Evolutionary conservation across 2,797 vertebrate genomes (phyloP), one percentile per base, ranked within the genome.

Genomic region (Malacoraja senta): DNA sequence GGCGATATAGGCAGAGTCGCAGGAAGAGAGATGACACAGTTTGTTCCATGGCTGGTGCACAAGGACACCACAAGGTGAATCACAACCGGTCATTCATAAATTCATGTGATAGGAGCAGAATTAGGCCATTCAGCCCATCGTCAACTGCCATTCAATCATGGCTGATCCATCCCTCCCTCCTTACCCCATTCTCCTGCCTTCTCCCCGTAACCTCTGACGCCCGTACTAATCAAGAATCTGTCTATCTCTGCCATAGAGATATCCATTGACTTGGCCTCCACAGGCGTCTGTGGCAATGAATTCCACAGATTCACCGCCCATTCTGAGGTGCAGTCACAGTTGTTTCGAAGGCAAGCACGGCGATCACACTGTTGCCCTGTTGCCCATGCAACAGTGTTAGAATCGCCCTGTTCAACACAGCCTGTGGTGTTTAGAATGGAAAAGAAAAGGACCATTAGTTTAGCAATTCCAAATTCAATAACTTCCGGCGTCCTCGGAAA

Each of bases 401-500:
- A 88, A 68, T 68, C 10, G 19, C n/a, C 8, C 84, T 68, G n/a
- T 32, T 68, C 84, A 68, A 68, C 44, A 88, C 38, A 88, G 84
- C 84, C n/a, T 35, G 19, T 24, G 35, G 84, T 63, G 35, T 21
- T 21, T 17, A 68, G n/a, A 68, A 19, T 68, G n/a, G 65, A 19
- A 68, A 88, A 35, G 8, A 19, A 65, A 65, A 68, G 63, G 63
- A 24, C 68, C 84, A 88, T 88, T 88, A 88, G 17, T 68, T 88
- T 35, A 88, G 84, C 84, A 88, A 88, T 88, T 88, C 61, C n/a
- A 68, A 65, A 68, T 68, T 65, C 63, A 88, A 88, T 68, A 68
- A 35, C 63, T 88, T 88, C 35, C 61, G 19, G n/a, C 32, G 19
- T 61, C 68, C 84, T 88, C 61, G 68, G 61, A 68, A 68, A 88